Base-by-base conservation (phyloP, 1,140 invertebrate genomes). In the Globodera ellingtonae region DNA sequence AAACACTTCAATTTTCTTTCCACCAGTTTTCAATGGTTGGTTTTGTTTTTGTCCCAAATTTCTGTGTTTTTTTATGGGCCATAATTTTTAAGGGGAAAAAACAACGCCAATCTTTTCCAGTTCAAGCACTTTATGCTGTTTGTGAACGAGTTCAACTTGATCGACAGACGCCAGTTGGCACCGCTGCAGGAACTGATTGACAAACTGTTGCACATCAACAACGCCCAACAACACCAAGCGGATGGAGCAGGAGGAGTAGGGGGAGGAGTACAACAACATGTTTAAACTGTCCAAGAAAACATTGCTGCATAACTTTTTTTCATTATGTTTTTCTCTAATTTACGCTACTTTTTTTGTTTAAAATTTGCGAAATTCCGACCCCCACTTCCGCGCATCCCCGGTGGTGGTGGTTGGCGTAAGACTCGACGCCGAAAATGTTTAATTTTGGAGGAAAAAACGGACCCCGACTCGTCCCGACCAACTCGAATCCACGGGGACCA, bases 61-160 rank as follows among this genome's bases (percentile, higher is more conserved):
- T 35, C 35, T 35, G 35, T 35, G 35, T 35, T 35, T 35, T 35
- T 35, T 35, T 35, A 0, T 1, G 35, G 35, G 35, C 35, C 35
- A 35, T 0, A 35, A 3, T 35, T 35, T 35, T 35, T 35, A 3
- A 35, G 3, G 3, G 35, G 3, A 35, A 35, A 35, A 35, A 35
- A 35, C 35, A 35, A 35, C 24, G 24, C 35, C 35, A 15, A 21
- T 8, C 67, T 47, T n/a, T 77, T 77, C 35, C 98, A 96, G 80
- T 99, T 99, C 91, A 99, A 99, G 90, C 98, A 99, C 92, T 99
- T 99, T 89, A 98, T 99, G 87, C 98, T 98, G 91, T 99, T 99
- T 91, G 96, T 98, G 80, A 91, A 98, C 93, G 97, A 99, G 91
- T 99, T 99, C 90, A 94, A 93, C 90, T 92, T 99, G 84, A 98